These are phyloP conservation scores for Podarcis siculus DNA, from an alignment of 2,797 vertebrate species.

Conservation along the genomic window DNA sequence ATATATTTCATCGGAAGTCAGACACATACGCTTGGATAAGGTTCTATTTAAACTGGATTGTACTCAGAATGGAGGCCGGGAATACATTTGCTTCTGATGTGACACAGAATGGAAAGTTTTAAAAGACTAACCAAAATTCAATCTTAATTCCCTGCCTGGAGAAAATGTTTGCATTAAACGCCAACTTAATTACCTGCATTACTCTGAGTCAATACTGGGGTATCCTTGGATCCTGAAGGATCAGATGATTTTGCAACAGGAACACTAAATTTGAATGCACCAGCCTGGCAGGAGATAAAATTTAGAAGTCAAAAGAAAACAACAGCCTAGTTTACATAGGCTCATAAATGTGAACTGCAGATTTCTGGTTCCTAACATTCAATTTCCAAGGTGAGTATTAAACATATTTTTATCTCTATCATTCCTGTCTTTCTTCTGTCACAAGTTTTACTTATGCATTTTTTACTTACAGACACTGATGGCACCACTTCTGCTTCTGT, in stretches of 20 bases:
- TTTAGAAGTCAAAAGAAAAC: constrained; percentile 38
- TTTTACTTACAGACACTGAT: constrained; percentile 87
- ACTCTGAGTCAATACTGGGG: constrained; percentile 71
- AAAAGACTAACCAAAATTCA: neutral
- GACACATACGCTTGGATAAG: neutral
- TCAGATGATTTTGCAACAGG: constrained; percentile 88
- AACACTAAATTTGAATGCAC: constrained; percentile 94
- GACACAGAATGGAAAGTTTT: neutral
- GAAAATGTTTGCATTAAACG: constrained; percentile 12
- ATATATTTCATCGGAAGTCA: neutral
- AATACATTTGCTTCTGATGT: neutral
- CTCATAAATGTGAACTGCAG: constrained; percentile 28
- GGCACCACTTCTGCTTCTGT: constrained; percentile 88
- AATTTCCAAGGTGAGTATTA: neutral
- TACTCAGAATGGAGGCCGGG: neutral
- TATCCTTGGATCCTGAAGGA: constrained; percentile 79
- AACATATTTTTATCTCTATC: neutral
- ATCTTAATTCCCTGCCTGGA: neutral
- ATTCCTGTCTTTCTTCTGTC: constrained; percentile 3
- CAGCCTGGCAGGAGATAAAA: constrained; percentile 78
- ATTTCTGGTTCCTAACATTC: constrained; percentile 29
- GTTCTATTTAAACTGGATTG: neutral
- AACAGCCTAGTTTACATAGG: constrained; percentile 22
- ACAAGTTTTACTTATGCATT: neutral
- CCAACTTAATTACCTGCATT: constrained; percentile 77